These are phyloP conservation scores for Halichoerus grypus DNA, from an alignment of 2,113 vertebrate genomes.

Conservation along the genomic window DNA sequence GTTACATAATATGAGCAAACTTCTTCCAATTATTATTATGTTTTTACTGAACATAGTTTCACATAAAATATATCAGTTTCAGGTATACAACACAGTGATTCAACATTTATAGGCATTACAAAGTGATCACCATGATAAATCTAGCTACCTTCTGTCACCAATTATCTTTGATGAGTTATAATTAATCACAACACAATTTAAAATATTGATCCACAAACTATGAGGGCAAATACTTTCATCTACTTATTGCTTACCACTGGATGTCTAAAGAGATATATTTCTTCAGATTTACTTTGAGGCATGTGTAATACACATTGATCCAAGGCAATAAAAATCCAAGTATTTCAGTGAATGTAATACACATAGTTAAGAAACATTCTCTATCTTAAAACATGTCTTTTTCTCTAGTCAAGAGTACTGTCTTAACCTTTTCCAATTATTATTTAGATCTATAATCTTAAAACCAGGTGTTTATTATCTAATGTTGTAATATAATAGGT, in stretches of 20 bases:
- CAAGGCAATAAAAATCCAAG: background rate
- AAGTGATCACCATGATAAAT: background rate
- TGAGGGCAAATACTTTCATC: background rate
- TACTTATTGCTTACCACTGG: background rate
- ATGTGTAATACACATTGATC: background rate
- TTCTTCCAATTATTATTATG: background rate
- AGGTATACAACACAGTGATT: background rate
- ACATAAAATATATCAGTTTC: background rate
- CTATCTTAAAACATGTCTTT: background rate
- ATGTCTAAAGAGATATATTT: background rate
- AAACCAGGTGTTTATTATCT: background rate
- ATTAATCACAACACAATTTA: conserved; percentile 36
- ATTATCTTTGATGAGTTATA: conserved; percentile 59
- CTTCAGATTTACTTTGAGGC: conserved; percentile 29
- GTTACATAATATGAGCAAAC: background rate
- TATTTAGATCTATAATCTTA: background rate
- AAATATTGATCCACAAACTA: background rate
- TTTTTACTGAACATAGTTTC: background rate
- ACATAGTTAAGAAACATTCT: conserved; percentile 1
- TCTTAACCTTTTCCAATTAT: background rate
- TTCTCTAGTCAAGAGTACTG: background rate
- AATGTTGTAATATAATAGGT: background rate
- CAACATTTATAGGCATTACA: background rate
- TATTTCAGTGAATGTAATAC: background rate
- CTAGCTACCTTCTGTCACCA: background rate